Percentiles rank a stretch among this genome's conserved stretches.
Conservation (phyloP, 2,888 invertebrate species). For the Drosophila dives region DNA sequence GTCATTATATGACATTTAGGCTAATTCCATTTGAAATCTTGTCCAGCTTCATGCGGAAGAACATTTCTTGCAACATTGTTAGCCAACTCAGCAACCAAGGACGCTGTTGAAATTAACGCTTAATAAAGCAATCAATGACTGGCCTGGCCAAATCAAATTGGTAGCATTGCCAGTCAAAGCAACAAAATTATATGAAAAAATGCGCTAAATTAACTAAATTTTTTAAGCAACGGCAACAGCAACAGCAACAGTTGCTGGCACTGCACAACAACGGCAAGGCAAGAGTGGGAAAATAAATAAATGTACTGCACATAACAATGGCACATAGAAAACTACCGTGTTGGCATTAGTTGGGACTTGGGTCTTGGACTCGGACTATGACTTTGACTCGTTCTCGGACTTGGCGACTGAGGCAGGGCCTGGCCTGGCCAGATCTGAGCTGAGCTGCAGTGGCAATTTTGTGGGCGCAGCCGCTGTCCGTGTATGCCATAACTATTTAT, state of each 20-base stretch:
- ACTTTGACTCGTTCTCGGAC: constrained; percentile 50
- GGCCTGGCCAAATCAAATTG: constrained; percentile 78
- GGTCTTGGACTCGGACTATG: constrained; percentile 17
- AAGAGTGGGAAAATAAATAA: constrained; percentile 81
- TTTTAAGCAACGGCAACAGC: constrained; percentile 49
- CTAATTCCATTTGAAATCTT: constrained; percentile 16
- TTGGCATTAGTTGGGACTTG: constrained; percentile 24
- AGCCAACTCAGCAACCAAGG: constrained; percentile 58
- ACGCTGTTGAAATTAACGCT: constrained; percentile 72
- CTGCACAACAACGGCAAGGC: constrained; percentile 43
- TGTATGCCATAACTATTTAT: constrained; percentile 82
- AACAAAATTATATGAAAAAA: constrained; percentile 67
- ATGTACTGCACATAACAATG: constrained; percentile 74
- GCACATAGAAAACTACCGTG: constrained; percentile 42
- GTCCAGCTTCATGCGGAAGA: constrained; percentile 60
- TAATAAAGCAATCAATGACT: constrained; percentile 78
- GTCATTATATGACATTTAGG: constrained; percentile 42
- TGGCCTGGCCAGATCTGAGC: constrained; percentile 29
- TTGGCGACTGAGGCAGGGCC: constrained; percentile 35
- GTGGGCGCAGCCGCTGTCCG: constrained; percentile 78
- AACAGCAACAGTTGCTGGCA: constrained; percentile 13
- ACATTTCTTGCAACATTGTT: constrained; percentile 36
- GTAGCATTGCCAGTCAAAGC: constrained; percentile 54
- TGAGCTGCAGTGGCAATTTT: constrained; percentile 64
- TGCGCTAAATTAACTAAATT: constrained; percentile 77